Evolutionary conservation across 2,888 invertebrate species (phyloP), one percentile per base, ranked within the genome.

Genomic region (Drosophila merina): DNA sequence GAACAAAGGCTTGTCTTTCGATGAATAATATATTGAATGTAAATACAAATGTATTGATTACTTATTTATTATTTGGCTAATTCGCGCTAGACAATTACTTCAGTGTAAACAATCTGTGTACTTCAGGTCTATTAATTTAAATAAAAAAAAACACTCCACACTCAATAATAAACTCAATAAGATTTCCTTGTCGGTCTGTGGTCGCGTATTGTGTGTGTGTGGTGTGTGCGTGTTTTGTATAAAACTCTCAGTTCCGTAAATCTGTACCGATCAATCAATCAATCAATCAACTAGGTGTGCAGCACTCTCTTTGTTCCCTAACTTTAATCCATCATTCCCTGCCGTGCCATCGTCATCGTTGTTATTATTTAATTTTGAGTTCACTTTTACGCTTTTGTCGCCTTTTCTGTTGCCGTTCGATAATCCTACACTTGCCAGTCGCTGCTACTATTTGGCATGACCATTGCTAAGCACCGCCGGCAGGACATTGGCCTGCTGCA

Each of bases 401-500:
- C 48, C 26, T 45, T 44, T 44, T 10, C 4, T 25, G 44, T 10
- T 20, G 25, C 44, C 20, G 8, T 31, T 56, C 44, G 28, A n/a
- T 44, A 38, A 44, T 33, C 51, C 33, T 45, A 42, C 42, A 42
- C 44, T 59, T 42, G 36, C 7, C 40, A 20, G 40, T 48, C 28
- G 38, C 56, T 68, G 75, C 75, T 78, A 78, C 85, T 91, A 92
- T 88, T 92, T 92, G 77, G 91, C 92, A 86, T 92, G 91, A 30
- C 92, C 91, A 80, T 92, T 92, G 75, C 92, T 92, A 26, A 92
- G 77, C 62, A 92, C 92, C 56, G 90, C 92, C 33, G 92, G 92
- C 76, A 92, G 84, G 36, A 92, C 91, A 74, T 91, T 91, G 36
- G 90, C 89, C 77, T 92, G 91, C 62, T 92, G 92, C 26, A 92